A percentile compares a stretch with the other conserved stretches of the same genome.
These are phyloP conservation scores for Sciurus carolinensis DNA, from an alignment of 2,797 vertebrate species.

Conservation along the genomic window DNA sequence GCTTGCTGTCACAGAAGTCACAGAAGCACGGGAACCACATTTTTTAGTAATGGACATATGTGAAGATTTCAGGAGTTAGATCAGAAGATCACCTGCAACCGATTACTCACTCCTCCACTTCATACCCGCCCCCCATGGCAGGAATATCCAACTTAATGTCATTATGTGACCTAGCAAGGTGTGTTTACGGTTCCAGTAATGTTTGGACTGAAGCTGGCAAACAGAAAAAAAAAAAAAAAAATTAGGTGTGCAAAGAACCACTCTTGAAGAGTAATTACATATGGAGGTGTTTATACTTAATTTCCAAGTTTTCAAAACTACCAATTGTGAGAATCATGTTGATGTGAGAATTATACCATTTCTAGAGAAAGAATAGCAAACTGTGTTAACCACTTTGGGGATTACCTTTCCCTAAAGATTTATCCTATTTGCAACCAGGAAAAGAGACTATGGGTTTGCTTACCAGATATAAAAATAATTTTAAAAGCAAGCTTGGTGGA, in stretches of 20 bases:
- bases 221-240: background rate
- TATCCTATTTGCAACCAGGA: constrained; percentile 66
- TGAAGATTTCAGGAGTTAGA: background rate
- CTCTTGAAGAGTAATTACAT: background rate
- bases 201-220: background rate
- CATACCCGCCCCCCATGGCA: background rate
- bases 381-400: constrained; percentile 9
- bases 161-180: background rate
- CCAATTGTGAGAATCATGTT: background rate
- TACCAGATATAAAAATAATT: constrained; percentile 80
- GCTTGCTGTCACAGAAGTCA: background rate
- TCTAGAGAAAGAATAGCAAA: constrained; percentile 32
- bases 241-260: background rate
- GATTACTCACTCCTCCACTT: background rate
- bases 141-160: background rate
- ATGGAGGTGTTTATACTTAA: background rate
- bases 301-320: constrained; percentile 60
- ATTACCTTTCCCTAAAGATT: constrained; percentile 69
- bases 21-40: background rate
- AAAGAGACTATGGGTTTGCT: constrained; percentile 77
- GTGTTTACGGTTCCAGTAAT: background rate
- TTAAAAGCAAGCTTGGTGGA: constrained; percentile 40
- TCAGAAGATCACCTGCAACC: too few relatives aligned
- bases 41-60: background rate
- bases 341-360: constrained; percentile 52